Base-by-base conservation (phyloP, 2,797 vertebrate genomes). In the Xiphorhynchus erythropygius region DNA sequence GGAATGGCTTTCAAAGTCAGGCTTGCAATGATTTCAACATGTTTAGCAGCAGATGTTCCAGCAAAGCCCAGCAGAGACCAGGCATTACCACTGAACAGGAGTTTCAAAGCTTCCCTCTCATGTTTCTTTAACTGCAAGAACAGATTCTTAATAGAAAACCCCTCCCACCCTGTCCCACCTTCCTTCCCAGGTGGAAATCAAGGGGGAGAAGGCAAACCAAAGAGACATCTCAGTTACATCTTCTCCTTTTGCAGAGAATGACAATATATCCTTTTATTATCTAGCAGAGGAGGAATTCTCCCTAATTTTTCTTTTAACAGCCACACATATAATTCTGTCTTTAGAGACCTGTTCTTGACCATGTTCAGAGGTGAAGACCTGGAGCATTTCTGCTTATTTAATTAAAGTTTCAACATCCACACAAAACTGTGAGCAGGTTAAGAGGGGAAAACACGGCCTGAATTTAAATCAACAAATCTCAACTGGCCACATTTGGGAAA, bases 91-190 rank as follows among this genome's bases (percentile, higher is more conserved):
- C 39, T 76, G 71, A 77, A 23, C 2, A 21, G 46, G 76, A 11
- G 16, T 52, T 83, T 2, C 67, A 84, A 65, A 94, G 83, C 35
- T 56, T 65, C 82, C 86, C 22, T 27, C 64, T 22, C 25, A 0
- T 18, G 37, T 96, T 95, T 69, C 91, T 37, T 32, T 35, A 84
- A 76, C 28, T 84, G 71, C 60, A 96, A 87, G 63, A 80, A 59
- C 71, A 84, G 83, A 91, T 89, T 89, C 65, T 70, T 68, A 75
- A 88, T 1, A 90, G 46, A 14, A 70, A 70, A 91, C 52, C 56
- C 42, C 89, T 78, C 79, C 89, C 78, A 50, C 44, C 10, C 12
- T 28, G 41, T 24, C 75, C 56, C 77, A 91, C 62, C 41, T 47
- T 27, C 53, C 70, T 76, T 46, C 28, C 75, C 82, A 93, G 67